These are phyloP conservation scores for Larimichthys polyactis DNA, from an alignment of 2,113 vertebrate genomes.

Conservation along the genomic window DNA sequence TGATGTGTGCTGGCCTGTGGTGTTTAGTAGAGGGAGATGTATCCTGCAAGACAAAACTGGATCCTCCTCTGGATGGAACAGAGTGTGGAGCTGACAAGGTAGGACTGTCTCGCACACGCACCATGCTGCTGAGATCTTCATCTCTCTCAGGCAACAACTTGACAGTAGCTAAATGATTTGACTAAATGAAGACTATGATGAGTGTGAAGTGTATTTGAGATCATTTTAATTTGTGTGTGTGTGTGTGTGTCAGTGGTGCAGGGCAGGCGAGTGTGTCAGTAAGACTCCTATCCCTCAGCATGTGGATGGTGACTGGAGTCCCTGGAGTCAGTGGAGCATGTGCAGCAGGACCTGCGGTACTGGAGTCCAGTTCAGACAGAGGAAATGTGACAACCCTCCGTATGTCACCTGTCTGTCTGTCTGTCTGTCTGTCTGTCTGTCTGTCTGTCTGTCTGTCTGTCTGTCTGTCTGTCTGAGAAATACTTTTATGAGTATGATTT, in stretches of 20 bases:
- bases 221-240: conserved; percentile 3
- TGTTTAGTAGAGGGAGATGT: conserved; percentile 95
- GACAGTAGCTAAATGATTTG: background rate
- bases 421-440: background rate
- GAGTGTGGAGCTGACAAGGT: conserved; percentile 99
- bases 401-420: conserved; percentile 80
- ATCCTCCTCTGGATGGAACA: conserved; percentile 97
- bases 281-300: conserved; percentile 98
- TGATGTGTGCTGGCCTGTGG: conserved; percentile 91
- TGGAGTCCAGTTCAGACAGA: conserved; percentile 94
- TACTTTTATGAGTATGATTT: too few species aligned
- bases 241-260: conserved; percentile 91
- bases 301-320: conserved; percentile 96
- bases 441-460: too few species aligned
- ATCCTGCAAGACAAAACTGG: conserved; percentile 96
- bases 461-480: background rate
- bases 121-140: background rate
- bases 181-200: background rate
- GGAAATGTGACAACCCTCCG: conserved; percentile 99
- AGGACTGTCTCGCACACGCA: conserved; percentile 53
- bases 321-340: conserved; percentile 95
- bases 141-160: background rate
- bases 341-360: conserved; percentile 96
- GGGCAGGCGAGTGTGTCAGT: conserved; percentile 94
- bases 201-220: background rate